Evolutionary conservation across 2,113 vertebrate species (phyloP).

Genomic region (Ictalurus furcatus): DNA sequence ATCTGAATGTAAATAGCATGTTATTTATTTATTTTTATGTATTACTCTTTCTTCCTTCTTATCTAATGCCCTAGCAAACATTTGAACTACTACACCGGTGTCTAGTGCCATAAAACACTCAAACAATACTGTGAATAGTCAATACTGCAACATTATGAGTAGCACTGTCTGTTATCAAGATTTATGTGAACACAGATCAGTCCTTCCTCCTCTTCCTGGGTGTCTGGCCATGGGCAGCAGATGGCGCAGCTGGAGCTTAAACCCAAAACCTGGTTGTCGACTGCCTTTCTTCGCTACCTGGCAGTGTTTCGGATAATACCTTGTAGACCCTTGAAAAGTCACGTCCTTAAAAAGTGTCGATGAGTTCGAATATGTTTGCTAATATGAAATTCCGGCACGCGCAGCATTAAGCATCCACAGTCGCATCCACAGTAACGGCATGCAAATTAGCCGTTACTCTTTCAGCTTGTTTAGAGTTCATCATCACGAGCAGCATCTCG

Average conservation of each 20-base stretch:
- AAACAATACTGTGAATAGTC: background rate
- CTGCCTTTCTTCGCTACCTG: background rate
- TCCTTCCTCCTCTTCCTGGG: background rate
- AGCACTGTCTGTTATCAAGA: background rate
- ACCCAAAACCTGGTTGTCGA: background rate
- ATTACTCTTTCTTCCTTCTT: background rate
- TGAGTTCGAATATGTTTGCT: background rate
- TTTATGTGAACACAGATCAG: background rate
- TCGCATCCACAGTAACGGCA: background rate
- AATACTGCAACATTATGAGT: no score
- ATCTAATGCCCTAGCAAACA: background rate
- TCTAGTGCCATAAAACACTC: background rate
- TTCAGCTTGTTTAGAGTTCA: slow-evolving; percentile 38
- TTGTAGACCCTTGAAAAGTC: background rate
- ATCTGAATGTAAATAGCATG: background rate
- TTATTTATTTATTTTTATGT: background rate
- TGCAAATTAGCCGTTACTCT: slow-evolving; percentile 35
- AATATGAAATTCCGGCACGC: background rate
- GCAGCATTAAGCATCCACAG: background rate
- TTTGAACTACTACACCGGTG: background rate
- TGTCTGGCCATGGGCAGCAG: slow-evolving; percentile 1
- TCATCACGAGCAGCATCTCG: slow-evolving; percentile 31
- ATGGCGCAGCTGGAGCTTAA: slow-evolving; percentile 15
- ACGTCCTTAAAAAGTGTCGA: background rate
- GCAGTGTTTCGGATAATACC: background rate